Evolutionary conservation across 2,113 vertebrate species (phyloP).

Genomic region (Albula goreensis): DNA sequence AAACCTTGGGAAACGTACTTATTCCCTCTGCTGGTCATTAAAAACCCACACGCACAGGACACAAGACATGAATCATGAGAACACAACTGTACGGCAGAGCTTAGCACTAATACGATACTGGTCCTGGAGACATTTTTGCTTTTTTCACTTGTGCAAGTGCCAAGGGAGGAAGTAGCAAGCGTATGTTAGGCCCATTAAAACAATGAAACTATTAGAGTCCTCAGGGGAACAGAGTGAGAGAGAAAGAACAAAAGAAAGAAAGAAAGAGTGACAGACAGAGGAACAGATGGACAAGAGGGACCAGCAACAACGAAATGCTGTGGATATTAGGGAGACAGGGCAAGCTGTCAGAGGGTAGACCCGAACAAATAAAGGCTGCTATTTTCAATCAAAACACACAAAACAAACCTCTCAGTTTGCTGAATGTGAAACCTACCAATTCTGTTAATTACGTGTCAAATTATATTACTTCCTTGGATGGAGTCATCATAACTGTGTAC

Average conservation of each 20-base stretch:
- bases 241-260: not conserved
- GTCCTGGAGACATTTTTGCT: not conserved
- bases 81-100: not conserved
- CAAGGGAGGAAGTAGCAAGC: not conserved
- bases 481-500: slow-evolving; percentile 58
- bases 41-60: slow-evolving; percentile 5
- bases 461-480: slow-evolving; percentile 51
- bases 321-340: slow-evolving; percentile 26
- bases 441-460: slow-evolving; percentile 54
- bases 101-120: too few relatives aligned
- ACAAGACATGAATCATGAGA: not conserved
- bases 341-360: not conserved
- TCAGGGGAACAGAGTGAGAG: not conserved
- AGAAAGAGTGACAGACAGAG: not conserved
- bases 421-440: slow-evolving; percentile 26
- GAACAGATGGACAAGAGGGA: not conserved
- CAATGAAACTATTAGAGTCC: not conserved
- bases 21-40: slow-evolving; percentile 10
- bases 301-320: slow-evolving; percentile 55
- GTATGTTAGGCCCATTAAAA: not conserved
- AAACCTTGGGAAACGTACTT: not conserved
- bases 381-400: not conserved
- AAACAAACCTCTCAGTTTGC: slow-evolving; percentile 22
- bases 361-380: slow-evolving; percentile 7
- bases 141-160: not conserved